phyloP scores from a whole-genome alignment of 2,888 invertebrate genomes.

The Osmoderma eremita region DNA sequence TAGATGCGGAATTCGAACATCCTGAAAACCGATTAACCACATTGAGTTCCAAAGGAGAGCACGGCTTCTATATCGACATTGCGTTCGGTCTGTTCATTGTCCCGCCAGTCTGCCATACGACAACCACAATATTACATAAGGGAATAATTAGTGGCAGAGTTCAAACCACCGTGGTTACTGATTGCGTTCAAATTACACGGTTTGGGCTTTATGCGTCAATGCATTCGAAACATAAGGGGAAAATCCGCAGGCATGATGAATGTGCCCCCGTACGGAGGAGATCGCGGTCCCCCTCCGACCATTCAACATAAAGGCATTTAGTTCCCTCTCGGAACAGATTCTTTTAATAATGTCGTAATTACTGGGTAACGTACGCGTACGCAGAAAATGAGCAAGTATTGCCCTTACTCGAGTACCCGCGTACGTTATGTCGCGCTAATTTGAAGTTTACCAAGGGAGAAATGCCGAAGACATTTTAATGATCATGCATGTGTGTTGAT shows the following conservation, averaged over 20 bases:
- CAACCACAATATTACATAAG: constrained; percentile 40
- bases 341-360: constrained; percentile 38
- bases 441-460: constrained; percentile 5
- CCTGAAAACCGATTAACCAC: constrained; percentile 10
- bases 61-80: constrained; percentile 16
- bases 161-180: constrained; percentile 45
- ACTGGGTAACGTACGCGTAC: constrained; percentile 5
- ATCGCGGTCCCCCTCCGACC: constrained; percentile 15
- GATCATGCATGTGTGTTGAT: not conserved
- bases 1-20: not conserved
- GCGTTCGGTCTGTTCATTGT: constrained; percentile 7
- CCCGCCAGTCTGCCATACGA: constrained; percentile 13
- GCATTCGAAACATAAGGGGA: constrained; percentile 43
- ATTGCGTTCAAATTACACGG: constrained; percentile 50
- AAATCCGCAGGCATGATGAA: constrained; percentile 25
- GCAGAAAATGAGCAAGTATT: constrained; percentile 30
- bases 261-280: constrained; percentile 18
- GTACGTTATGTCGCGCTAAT: not conserved
- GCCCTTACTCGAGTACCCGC: not conserved
- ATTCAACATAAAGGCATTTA: constrained; percentile 30
- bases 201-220: constrained; percentile 48
- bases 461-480: not conserved
- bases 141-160: constrained; percentile 46
- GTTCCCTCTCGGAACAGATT: constrained; percentile 26
- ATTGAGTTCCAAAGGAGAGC: constrained; percentile 14